A percentile compares a stretch with the other conserved stretches of the same genome.
Conservation (phyloP, 2,797 vertebrate genomes). For the Coregonus suidteri region DNA sequence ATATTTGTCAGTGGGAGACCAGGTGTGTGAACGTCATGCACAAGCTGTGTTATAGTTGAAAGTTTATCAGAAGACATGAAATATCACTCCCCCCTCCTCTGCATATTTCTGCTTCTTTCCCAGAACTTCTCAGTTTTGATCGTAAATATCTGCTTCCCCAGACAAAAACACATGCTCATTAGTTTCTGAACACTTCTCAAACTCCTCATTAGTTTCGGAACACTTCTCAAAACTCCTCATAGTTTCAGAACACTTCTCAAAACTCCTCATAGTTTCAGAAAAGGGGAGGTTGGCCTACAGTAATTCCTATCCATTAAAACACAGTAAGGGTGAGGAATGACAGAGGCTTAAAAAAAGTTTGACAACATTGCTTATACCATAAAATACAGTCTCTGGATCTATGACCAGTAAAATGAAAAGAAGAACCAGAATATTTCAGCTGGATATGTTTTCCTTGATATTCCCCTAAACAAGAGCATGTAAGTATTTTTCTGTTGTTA, state of each 20-base stretch:
- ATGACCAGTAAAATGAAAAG: neutral
- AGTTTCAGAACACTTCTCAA: no score
- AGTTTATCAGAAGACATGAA: slow-evolving; percentile 61
- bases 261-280: no score
- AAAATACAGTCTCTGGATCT: slow-evolving; percentile 23
- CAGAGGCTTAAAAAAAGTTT: slow-evolving; percentile 35
- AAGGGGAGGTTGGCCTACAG: slow-evolving; percentile 42
- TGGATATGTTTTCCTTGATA: neutral
- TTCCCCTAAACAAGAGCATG: neutral
- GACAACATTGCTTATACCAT: slow-evolving; percentile 21
- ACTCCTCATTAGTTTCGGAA: no score
- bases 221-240: no score
- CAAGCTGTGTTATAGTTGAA: slow-evolving; percentile 70
- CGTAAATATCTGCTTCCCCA: slow-evolving; percentile 22
- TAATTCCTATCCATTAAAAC: slow-evolving; percentile 50
- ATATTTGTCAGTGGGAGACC: slow-evolving; percentile 55
- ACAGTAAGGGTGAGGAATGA: slow-evolving; percentile 36
- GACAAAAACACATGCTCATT: slow-evolving; percentile 52
- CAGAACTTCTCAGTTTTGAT: slow-evolving; percentile 11
- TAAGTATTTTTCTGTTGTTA: neutral
- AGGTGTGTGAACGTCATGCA: slow-evolving; percentile 50
- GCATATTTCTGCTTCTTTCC: slow-evolving; percentile 48
- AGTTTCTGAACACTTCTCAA: slow-evolving; percentile 31
- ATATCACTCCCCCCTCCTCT: slow-evolving; percentile 43
- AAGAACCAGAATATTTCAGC: neutral